Percentiles rank a stretch among this genome's conserved stretches.
Evolutionary conservation across 1,140 invertebrate species (phyloP).

Genomic region (Hirudo medicinalis): DNA sequence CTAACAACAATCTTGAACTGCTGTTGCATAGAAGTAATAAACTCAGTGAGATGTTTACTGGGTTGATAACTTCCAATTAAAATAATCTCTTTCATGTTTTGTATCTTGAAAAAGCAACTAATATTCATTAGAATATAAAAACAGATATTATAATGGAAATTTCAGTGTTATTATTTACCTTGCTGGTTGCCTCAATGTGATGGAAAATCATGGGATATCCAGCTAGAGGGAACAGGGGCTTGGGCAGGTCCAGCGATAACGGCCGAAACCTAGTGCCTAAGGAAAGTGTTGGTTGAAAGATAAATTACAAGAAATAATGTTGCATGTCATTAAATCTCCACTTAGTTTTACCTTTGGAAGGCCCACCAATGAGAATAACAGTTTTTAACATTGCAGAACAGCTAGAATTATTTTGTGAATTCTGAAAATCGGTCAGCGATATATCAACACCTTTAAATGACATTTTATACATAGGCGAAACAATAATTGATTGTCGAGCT

Average conservation of each 20-base stretch:
- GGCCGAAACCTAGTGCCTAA: constrained; percentile 89
- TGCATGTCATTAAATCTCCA: not conserved
- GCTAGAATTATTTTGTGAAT: not conserved
- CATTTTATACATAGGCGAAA: not conserved
- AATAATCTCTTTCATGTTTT: constrained; percentile 73
- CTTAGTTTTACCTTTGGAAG: constrained; percentile 48
- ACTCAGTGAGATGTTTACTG: constrained; percentile 61
- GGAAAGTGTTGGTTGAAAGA: constrained; percentile 27
- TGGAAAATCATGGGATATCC: constrained; percentile 77
- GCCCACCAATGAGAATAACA: constrained; percentile 52
- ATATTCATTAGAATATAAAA: not conserved
- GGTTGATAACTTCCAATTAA: constrained; percentile 80
- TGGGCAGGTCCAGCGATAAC: constrained; percentile 84
- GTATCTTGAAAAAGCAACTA: constrained; percentile 41
- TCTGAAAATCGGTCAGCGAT: not conserved
- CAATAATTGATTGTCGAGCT: constrained; percentile 9
- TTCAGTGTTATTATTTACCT: constrained; percentile 38
- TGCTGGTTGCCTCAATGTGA: constrained; percentile 83
- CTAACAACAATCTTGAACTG: constrained; percentile 68
- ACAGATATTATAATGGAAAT: not conserved
- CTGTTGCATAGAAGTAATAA: constrained; percentile 58
- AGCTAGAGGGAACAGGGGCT: constrained; percentile 90
- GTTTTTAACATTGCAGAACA: constrained; percentile 43
- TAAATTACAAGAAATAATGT: not conserved
- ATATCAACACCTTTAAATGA: not conserved